A percentile compares a stretch with the other conserved stretches of the same genome.
Evolutionary conservation across 1,140 invertebrate species (phyloP).

Genomic region (Drosophila ogumai): DNA sequence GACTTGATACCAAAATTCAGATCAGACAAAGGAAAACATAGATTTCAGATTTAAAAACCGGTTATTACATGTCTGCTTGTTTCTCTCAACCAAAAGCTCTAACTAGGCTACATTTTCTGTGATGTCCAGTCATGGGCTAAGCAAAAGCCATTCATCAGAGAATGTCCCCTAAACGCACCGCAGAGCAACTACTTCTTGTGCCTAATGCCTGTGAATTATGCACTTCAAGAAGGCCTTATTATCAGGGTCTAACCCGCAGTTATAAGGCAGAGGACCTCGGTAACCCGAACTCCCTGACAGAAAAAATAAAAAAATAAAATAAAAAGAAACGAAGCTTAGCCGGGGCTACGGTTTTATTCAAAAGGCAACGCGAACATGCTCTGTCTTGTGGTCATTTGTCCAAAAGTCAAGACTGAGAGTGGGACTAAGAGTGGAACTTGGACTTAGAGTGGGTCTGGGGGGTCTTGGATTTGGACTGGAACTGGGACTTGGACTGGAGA

Average conservation of each 20-base stretch:
- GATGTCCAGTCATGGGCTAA: neutral
- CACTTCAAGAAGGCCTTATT: constrained; percentile 50
- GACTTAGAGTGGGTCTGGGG: neutral
- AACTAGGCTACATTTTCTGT: neutral
- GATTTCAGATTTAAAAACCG: neutral
- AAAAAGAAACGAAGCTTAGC: neutral
- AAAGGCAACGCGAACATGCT: constrained; percentile 1
- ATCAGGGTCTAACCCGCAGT: constrained; percentile 7
- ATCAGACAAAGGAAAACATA: neutral
- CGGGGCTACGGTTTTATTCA: neutral
- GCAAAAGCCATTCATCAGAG: constrained; percentile 59
- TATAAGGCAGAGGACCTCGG: constrained; percentile 7
- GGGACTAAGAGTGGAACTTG: neutral
- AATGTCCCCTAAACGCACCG: constrained; percentile 4
- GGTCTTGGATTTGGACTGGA: neutral
- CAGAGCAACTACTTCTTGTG: constrained; percentile 5
- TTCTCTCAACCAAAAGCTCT: neutral
- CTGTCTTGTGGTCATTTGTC: constrained; percentile 49
- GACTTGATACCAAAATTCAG: neutral
- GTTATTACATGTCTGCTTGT: neutral
- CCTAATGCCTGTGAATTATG: constrained; percentile 55
- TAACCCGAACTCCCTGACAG: constrained; percentile 10
- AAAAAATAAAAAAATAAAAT: neutral
- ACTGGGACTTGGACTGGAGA: neutral
- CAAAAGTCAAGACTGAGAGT: constrained; percentile 11